Base-by-base conservation (phyloP, 2,888 invertebrate species). In the Penaeus monodon region DNA sequence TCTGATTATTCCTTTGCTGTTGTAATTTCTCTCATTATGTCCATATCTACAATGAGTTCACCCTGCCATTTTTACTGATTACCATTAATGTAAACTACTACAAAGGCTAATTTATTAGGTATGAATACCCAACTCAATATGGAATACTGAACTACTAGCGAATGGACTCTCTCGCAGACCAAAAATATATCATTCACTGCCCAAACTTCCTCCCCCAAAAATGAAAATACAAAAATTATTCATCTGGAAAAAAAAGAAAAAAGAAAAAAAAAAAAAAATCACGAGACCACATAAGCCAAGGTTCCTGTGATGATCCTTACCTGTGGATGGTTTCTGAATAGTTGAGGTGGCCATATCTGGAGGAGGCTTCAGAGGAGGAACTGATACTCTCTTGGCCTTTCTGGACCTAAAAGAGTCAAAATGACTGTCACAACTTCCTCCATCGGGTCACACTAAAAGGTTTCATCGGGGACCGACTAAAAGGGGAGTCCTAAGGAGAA, bases 281-380 rank as follows among this genome's bases (percentile, higher is more conserved):
- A 29, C 22, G 20, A 38, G 73, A 73, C 73, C 73, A 73, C 79
- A 80, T 65, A 24, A 80, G 64, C 79, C 68, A 81, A 44, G 38
- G 44, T 27, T 17, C 33, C 38, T 66, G 81, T 68, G 68, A 81
- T 66, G 68, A 81, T 68, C 38, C 84, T 63, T 83, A 95, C 93
- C 95, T 94, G 91, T 95, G 94, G 89, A 96, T 93, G 91, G 96
- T 97, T 91, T 97, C 96, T 91, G 96, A 96, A 92, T 96, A 97
- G 92, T 97, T 97, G 14, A 97, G 93, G 92, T 96, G 96, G 91
- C 95, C 96, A 93, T 97, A 97, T 91, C 96, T 97, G 14, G 96
- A 95, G 0, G 95, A 96, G 0, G 96, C 96, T 91, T 95, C 96
- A 0, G 95, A 95, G 49, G 89, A 87, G 64, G 89, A 89, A 77